Evolutionary conservation across 2,888 invertebrate genomes (phyloP), one percentile per base, ranked within the genome.

Genomic region (Torymus auratus): DNA sequence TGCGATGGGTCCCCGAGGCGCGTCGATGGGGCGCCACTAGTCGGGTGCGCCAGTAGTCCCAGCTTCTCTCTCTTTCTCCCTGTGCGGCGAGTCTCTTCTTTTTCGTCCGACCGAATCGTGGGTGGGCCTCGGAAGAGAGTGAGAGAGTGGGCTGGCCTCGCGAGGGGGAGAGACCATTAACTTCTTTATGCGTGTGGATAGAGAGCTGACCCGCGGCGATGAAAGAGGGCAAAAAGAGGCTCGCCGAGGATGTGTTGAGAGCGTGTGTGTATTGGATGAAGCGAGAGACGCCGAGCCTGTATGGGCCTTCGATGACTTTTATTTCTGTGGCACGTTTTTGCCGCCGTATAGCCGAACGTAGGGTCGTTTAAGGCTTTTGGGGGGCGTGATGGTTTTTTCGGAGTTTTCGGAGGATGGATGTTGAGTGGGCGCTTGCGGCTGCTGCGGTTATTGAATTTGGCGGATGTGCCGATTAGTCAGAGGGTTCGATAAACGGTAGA

Each of bases 1-100:
- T 28, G 52, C 62, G 28, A 10, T 71, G 80, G 72, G 68, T 76
- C 76, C 71, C 76, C 76, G 80, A 14, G 2, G 13, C 14, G 52
- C 14, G 14, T 14, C 61, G 20, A 76, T 83, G 85, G 84, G 88
- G 88, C 88, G 88, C 88, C 87, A 88, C 87, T 76, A 84, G 86
- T 88, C 86, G 88, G 87, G 85, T 88, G 62, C 58, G 41, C 56
- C 15, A n/a, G 12, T 41, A 41, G 58, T 70, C 58, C 5, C 17
- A 14, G 12, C 17, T 52, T 55, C 20, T 68, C 52, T 64, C 15
- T 41, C 64, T 4, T 52, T 52, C 65, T 73, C 73, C 52, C 3
- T 28, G 28, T 28, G 28, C 28, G 28, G 28, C 1, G 28, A 3
- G 28, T 28, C 60, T 56, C 20, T 10, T 61, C 60, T 15, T 86